Evolutionary conservation across 1,140 invertebrate species (phyloP).

Genomic region (Armadillidium nasatum): DNA sequence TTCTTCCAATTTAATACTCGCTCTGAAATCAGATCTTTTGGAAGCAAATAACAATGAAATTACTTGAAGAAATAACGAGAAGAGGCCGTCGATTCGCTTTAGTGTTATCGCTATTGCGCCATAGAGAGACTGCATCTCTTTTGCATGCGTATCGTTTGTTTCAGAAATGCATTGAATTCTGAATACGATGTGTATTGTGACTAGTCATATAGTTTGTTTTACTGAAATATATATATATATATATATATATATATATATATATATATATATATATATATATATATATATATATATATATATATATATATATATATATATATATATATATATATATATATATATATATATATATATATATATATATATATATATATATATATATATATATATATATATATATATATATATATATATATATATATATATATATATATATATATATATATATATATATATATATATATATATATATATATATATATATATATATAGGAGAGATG

Average conservation of each 20-base stretch:
- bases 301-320: neutral
- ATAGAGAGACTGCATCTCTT: too few relatives aligned
- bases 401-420: conserved; percentile 16
- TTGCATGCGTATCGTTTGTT: too few relatives aligned
- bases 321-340: conserved; percentile 14
- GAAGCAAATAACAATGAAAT: too few relatives aligned
- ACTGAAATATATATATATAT: neutral
- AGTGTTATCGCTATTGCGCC: too few relatives aligned
- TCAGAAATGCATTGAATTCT: too few relatives aligned
- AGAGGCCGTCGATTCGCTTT: too few relatives aligned
- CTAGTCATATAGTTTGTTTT: too few relatives aligned
- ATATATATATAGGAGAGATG: neutral
- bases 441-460: conserved; percentile 24
- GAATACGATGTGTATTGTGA: too few relatives aligned
- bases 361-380: neutral
- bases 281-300: conserved; percentile 11
- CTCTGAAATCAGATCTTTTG: too few relatives aligned
- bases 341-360: neutral
- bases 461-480: conserved; percentile 24
- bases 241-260: conserved; percentile 13
- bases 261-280: conserved; percentile 13
- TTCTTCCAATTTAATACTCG: too few relatives aligned
- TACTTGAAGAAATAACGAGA: too few relatives aligned
- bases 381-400: neutral
- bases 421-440: conserved; percentile 21